Evolutionary conservation across 2,888 invertebrate species (phyloP), one percentile per base, ranked within the genome.

Genomic region (Schizaphis graminum): DNA sequence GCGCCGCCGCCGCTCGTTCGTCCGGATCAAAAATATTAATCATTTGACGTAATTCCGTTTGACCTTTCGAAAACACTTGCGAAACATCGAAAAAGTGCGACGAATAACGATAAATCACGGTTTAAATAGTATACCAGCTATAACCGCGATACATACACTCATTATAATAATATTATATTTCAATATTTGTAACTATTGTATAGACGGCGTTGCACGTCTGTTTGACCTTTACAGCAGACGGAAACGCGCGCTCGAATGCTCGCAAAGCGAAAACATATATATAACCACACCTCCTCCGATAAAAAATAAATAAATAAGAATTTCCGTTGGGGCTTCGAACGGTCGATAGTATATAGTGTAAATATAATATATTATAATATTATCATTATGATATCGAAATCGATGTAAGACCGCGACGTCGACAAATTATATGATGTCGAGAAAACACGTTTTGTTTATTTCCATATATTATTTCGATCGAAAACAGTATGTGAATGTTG

Each of bases 61-160:
- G 89, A 89, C 89, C 89, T 89, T 89, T 89, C 53, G 56, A 49
- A 56, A 35, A 88, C 88, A 26, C 88, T 88, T 53, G n/a, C 11
- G 56, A 41, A 16, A 56, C 24, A 26, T 41, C 35, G 53, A 41
- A 89, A 41, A n/a, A 41, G 41, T 21, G n/a, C 88, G 41, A 24
- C 56, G 41, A 56, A 35, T 41, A 41, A 26, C 56, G 89, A 89
- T 89, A 56, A 89, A 89, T 89, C 89, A 89, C 41, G 41, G 56
- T 35, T 13, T 35, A 77, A 77, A 77, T 77, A 35, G 28, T 24
- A 77, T 56, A 24, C 56, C 24, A 56, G 35, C 26, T 41, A 53
- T 21, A 41, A 3, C 11, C 8, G 11, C 35, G 21, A 35, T n/a
- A 53, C 24, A 24, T 47, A 41, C 41, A 28, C 49, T n/a, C 35